phyloP scores from a whole-genome alignment of 1,140 invertebrate species.

The Microplitis demolitor region DNA sequence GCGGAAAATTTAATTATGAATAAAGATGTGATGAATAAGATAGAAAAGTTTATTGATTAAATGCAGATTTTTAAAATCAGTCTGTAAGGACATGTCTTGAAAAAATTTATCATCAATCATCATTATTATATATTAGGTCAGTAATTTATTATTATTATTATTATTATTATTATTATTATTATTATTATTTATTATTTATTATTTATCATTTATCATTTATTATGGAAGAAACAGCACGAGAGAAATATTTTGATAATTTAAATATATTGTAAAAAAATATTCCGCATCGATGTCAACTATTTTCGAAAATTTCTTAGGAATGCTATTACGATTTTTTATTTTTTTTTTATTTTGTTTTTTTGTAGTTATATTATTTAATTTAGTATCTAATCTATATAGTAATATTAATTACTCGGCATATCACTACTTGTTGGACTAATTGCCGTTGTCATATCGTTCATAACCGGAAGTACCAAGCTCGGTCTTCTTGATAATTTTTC shows the following conservation, averaged over 20 bases:
- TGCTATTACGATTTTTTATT: background rate
- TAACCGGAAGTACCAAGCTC: constrained; percentile 41
- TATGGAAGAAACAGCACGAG: background rate
- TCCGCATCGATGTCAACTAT: constrained; percentile 25
- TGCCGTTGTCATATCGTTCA: constrained; percentile 39
- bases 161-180: background rate
- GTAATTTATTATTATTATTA: background rate
- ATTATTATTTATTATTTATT: background rate
- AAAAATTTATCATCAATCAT: background rate
- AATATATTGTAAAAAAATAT: constrained; percentile 35
- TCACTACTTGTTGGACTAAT: constrained; percentile 51
- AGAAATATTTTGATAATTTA: background rate
- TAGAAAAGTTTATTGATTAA: background rate
- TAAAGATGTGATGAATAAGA: background rate
- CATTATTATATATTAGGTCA: background rate
- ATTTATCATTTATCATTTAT: background rate
- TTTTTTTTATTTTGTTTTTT: background rate
- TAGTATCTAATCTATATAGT: background rate
- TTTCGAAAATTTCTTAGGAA: background rate
- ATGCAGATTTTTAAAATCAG: constrained; percentile 15
- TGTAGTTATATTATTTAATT: constrained; percentile 3
- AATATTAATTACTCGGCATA: constrained; percentile 43
- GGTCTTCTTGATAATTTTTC: constrained; percentile 47
- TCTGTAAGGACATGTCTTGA: constrained; percentile 16
- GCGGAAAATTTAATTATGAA: background rate